phyloP scores from a whole-genome alignment of 2,113 vertebrate genomes.

The Daboia siamensis region DNA sequence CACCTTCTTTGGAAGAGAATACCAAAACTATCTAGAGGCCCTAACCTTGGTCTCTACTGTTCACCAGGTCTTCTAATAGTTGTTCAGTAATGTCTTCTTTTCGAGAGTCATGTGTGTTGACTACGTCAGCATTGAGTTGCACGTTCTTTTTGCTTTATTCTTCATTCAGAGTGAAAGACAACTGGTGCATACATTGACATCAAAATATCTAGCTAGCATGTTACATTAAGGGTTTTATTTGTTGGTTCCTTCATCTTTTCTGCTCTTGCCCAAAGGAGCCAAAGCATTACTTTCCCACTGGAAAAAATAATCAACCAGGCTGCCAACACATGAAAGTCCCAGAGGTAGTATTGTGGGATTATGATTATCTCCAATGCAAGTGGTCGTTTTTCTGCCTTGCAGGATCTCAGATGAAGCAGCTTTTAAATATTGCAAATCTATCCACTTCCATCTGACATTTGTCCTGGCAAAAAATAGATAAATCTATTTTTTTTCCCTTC shows the following conservation, averaged over 20 bases:
- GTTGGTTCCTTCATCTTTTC: fast-evolving
- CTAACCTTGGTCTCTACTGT: not conserved
- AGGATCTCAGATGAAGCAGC: not conserved
- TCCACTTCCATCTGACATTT: not conserved
- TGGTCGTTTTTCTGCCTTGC: not conserved
- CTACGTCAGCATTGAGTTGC: not conserved
- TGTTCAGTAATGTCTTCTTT: not conserved
- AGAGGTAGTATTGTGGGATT: not conserved
- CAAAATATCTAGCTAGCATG: not conserved
- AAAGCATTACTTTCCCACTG: not conserved
- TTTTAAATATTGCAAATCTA: not conserved
- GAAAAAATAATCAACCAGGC: not conserved
- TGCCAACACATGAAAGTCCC: not conserved
- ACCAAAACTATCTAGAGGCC: not conserved
- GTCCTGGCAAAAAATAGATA: not conserved
- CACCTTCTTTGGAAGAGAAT: not conserved
- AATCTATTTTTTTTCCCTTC: not conserved
- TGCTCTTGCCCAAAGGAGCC: not conserved
- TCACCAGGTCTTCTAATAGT: not conserved
- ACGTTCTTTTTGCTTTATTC: not conserved
- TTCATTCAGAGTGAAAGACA: not conserved
- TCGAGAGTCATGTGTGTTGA: not conserved
- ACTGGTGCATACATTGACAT: not conserved
- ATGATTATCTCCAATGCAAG: not conserved
- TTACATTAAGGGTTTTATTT: not conserved